Conservation (phyloP, 2,888 invertebrate genomes). For the Stramonita haemastoma region DNA sequence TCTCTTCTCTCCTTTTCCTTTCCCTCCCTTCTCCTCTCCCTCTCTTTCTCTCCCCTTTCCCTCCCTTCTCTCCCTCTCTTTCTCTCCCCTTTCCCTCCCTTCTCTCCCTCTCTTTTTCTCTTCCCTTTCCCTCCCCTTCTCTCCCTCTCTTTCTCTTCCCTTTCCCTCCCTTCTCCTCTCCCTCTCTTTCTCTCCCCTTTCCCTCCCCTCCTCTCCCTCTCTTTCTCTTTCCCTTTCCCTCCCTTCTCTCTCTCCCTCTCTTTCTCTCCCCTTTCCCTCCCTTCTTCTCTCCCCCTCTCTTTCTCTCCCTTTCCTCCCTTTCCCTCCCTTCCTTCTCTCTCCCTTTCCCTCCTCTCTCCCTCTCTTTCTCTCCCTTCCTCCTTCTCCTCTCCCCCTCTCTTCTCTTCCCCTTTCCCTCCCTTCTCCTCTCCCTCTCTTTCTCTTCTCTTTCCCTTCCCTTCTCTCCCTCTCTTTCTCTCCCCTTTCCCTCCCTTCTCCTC, state of each 20-base stretch:
- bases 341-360: no score
- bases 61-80: neutral
- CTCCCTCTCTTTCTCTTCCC: constrained; percentile 1
- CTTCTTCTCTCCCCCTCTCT: neutral
- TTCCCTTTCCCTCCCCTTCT: neutral
- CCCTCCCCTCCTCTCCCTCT: fast-evolving
- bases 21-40: fast-evolving
- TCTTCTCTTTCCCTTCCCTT: neutral
- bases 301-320: neutral
- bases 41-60: neutral
- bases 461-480: neutral
- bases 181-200: neutral
- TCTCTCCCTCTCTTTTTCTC: neutral
- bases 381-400: neutral
- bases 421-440: neutral
- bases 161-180: neutral
- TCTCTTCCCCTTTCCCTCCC: neutral
- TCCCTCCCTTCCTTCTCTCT: neutral
- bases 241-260: neutral
- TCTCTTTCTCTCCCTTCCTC: no score
- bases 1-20: neutral
- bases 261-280: neutral
- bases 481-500: no score
- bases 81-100: neutral
- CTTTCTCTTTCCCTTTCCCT: no score